A percentile compares a stretch with the other conserved stretches of the same genome.
phyloP scores from a whole-genome alignment of 2,797 vertebrate genomes.

The Notoglanidium macrostoma region DNA sequence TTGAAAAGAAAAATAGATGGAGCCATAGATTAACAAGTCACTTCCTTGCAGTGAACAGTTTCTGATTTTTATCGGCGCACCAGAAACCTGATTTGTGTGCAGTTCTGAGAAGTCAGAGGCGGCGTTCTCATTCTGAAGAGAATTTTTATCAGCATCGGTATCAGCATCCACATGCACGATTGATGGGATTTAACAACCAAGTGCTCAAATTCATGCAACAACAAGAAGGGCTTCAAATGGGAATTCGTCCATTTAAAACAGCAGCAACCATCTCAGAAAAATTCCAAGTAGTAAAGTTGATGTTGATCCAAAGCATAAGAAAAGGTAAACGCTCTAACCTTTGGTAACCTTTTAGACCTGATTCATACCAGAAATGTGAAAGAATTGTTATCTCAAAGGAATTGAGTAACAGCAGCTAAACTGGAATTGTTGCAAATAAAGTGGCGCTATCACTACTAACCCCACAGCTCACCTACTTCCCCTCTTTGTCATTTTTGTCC shows the following conservation, averaged over 20 bases:
- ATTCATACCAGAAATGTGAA: neutral
- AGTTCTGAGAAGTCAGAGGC: constrained; percentile 9
- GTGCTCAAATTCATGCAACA: neutral
- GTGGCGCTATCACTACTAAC: neutral
- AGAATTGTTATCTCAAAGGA: neutral
- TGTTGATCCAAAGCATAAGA: neutral
- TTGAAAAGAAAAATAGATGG: neutral
- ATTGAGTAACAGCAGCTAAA: neutral
- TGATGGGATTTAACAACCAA: neutral
- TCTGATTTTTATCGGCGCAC: neutral
- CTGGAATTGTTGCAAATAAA: neutral
- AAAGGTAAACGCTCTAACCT: neutral
- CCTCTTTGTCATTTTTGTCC: neutral
- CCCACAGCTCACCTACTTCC: neutral
- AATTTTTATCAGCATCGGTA: constrained; percentile 15
- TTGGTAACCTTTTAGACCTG: neutral
- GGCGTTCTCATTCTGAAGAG: constrained; percentile 6
- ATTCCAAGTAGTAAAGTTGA: neutral
- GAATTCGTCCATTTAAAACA: neutral
- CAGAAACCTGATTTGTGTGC: neutral
- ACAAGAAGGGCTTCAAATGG: neutral
- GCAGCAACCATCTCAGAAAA: neutral
- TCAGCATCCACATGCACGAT: neutral
- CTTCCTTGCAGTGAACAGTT: neutral
- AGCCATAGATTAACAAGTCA: constrained; percentile 1